These are phyloP conservation scores for Nymphalis urticae DNA, from an alignment of 2,888 invertebrate species.

Conservation along the genomic window DNA sequence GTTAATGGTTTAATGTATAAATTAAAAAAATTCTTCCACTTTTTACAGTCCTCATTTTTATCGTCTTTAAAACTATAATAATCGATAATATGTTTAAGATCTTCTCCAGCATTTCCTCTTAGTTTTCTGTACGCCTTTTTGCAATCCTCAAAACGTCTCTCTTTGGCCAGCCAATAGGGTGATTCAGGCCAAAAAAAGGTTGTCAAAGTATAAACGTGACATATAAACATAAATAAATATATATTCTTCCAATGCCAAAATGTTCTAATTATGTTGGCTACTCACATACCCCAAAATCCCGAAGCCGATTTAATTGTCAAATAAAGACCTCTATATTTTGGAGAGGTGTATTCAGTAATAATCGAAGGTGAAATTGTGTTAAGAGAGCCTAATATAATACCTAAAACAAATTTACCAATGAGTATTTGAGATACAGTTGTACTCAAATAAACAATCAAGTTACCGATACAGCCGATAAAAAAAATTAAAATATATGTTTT, in stretches of 20 bases:
- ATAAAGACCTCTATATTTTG: conserved; percentile 55
- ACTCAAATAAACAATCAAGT: conserved; percentile 52
- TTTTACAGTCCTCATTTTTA: not conserved
- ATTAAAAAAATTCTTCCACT: not conserved
- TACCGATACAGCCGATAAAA: conserved; percentile 44
- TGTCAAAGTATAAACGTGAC: conserved; percentile 25
- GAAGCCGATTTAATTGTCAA: conserved; percentile 56
- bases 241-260: conserved; percentile 48
- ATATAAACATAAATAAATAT: conserved; percentile 38
- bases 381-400: conserved; percentile 49
- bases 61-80: conserved; percentile 1
- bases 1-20: not conserved
- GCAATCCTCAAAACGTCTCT: conserved; percentile 54
- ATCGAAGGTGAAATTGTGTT: conserved; percentile 53
- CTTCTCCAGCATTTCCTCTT: conserved; percentile 48
- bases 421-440: conserved; percentile 47
- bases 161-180: conserved; percentile 58
- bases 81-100: conserved; percentile 9
- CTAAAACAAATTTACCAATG: conserved; percentile 51
- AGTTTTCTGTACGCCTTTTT: conserved; percentile 51
- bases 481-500: conserved; percentile 36
- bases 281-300: conserved; percentile 58
- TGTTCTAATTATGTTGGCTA: conserved; percentile 51
- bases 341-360: conserved; percentile 53
- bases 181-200: conserved; percentile 33